Conservation (phyloP, 64 coral and sea anemone genomes). For the Pocillopora damicornis region DNA sequence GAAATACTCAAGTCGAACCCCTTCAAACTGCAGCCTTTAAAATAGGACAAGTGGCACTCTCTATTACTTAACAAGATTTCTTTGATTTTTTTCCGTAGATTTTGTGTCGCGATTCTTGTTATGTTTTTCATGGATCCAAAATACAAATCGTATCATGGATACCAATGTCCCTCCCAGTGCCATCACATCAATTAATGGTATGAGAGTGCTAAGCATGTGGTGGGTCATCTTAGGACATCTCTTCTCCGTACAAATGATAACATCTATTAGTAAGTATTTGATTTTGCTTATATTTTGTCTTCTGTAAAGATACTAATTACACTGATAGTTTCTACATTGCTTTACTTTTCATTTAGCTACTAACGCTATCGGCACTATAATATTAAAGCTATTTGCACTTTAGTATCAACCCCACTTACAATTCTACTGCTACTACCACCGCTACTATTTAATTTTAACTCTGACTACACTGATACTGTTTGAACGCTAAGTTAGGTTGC, state of each 20-base stretch:
- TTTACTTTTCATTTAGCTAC: no score
- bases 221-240: constrained; percentile 89
- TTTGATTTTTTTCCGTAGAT: constrained; percentile 10
- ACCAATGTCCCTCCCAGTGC: constrained; percentile 57
- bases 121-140: constrained; percentile 43
- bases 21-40: no score
- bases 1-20: neutral
- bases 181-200: constrained; percentile 80
- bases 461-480: no score
- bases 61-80: neutral
- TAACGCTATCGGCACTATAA: no score
- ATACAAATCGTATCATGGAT: constrained; percentile 52
- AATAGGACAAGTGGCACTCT: no score
- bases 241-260: neutral
- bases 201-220: constrained; percentile 79
- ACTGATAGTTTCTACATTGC: no score
- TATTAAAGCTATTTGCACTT: no score
- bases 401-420: no score
- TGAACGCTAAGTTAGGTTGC: no score
- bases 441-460: no score
- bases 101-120: constrained; percentile 13
- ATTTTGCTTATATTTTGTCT: neutral
- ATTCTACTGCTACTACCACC: no score
- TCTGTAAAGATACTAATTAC: no score
- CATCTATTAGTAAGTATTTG: constrained; percentile 33